A percentile compares a stretch with the other conserved stretches of the same genome.
Evolutionary conservation across 2,888 invertebrate species (phyloP).

Genomic region (Serripes groenlandicus): DNA sequence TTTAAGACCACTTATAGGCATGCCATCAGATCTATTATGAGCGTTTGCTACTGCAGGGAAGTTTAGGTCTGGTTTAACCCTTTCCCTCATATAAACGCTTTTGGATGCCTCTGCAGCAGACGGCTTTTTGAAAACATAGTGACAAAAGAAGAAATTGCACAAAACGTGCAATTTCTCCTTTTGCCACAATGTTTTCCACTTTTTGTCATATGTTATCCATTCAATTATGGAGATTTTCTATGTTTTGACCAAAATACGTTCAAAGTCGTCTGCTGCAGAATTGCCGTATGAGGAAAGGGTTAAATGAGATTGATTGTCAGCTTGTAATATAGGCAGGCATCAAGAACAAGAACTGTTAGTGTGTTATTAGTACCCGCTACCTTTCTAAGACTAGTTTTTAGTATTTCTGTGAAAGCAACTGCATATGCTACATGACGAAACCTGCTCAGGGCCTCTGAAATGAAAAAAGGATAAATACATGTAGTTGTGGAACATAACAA

Average conservation of each 20-base stretch:
- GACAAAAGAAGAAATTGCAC: constrained; percentile 10
- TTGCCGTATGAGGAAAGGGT: neutral
- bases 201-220: neutral
- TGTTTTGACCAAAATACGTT: neutral
- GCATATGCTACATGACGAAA: constrained; percentile 77
- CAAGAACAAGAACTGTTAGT: neutral
- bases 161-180: neutral
- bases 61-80: no score
- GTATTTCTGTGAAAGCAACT: constrained; percentile 77
- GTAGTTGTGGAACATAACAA: neutral
- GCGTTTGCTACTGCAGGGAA: no score
- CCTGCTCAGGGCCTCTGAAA: constrained; percentile 76
- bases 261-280: neutral
- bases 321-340: neutral
- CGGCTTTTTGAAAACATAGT: neutral
- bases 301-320: neutral
- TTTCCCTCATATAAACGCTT: no score
- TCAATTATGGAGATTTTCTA: no score
- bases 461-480: constrained; percentile 45
- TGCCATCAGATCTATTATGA: no score
- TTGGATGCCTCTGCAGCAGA: no score
- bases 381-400: constrained; percentile 75
- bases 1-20: no score
- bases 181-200: neutral
- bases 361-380: constrained; percentile 72